Base-by-base conservation (phyloP, 2,797 vertebrate genomes). In the Enteromius trimaculatus region DNA sequence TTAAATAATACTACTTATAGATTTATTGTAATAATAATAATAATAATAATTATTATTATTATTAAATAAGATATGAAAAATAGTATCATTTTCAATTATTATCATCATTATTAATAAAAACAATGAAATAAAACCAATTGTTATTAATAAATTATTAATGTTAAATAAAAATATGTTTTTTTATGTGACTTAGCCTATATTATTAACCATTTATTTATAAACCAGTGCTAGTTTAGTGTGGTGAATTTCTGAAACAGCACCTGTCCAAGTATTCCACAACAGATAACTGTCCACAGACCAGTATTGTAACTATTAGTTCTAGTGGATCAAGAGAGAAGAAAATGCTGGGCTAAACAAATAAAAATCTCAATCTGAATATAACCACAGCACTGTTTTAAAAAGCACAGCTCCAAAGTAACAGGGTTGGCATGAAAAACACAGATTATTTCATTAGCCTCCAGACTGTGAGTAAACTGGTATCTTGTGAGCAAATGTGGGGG, bases 401-500 rank as follows among this genome's bases (percentile, higher is more conserved):
- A 62, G 10, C 0, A 6, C 31, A 21, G 23, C 29, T 60, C n/a
- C 21, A 42, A 23, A 60, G 21, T 23, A 77, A 60, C 53, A 60
- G 68, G 10, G 11, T 44, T 71, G 23, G 26, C 11, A 49, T 9
- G 23, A 37, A 37, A 37, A 66, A 19, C 1, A 11, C 8, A 21
- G 21, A 31, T 31, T 64, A 64, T 64, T 69, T 55, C n/a, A 60
- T 31, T 42, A 80, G 5, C 13, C 51, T 80, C 51, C 37, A 79
- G 47, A 78, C 21, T 51, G n/a, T 55, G 49, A 29, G 77, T 68
- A 42, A 74, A 39, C 49, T 55, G 4, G 21, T 11, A 51, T 34
- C 13, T 66, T 34, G 4, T 53, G 51, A 55, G 60, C 16, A 75
- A n/a, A 84, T 71, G 77, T 66, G 44, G 77, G 70, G 49, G 60